phyloP scores from a whole-genome alignment of 2,888 invertebrate genomes.

The Noctua janthina region DNA sequence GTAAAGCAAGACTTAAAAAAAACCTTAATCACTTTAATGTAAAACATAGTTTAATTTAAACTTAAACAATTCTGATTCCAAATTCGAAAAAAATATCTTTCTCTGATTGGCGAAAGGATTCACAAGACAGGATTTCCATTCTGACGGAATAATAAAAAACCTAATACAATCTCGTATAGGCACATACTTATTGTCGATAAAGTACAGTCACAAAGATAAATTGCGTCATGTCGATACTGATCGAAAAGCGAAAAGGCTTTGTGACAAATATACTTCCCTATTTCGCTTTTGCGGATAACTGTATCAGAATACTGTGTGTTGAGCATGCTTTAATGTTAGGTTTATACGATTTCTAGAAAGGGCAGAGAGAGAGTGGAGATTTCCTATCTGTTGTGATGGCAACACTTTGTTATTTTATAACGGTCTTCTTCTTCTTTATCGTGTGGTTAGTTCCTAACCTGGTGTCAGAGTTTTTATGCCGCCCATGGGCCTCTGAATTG shows the following conservation, averaged over 20 bases:
- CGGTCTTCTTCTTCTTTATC: too few relatives aligned
- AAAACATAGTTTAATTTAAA: conserved; percentile 39
- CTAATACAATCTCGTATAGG: conserved; percentile 68
- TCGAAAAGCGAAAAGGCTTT: conserved; percentile 67
- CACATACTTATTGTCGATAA: conserved; percentile 66
- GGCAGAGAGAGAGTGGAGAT: conserved; percentile 3
- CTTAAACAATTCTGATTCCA: conserved; percentile 14
- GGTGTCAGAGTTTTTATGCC: too few relatives aligned
- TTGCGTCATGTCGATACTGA: conserved; percentile 68
- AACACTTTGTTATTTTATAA: conserved; percentile 12
- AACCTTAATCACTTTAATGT: neutral
- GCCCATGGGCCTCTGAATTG: too few relatives aligned
- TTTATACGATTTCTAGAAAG: conserved; percentile 29
- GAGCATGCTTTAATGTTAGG: conserved; percentile 48
- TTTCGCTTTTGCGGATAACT: conserved; percentile 58
- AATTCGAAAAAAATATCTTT: conserved; percentile 36
- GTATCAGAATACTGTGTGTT: conserved; percentile 52
- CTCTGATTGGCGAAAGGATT: conserved; percentile 49
- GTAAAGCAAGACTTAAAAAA: neutral
- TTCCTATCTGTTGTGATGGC: conserved; percentile 10
- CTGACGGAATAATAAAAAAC: conserved; percentile 60
- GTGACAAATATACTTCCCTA: conserved; percentile 59
- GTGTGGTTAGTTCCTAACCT: too few relatives aligned
- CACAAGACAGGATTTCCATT: conserved; percentile 59
- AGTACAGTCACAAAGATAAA: conserved; percentile 71